Base-by-base conservation (phyloP, 2,113 vertebrate species). In the Ascaphus truei region DNA sequence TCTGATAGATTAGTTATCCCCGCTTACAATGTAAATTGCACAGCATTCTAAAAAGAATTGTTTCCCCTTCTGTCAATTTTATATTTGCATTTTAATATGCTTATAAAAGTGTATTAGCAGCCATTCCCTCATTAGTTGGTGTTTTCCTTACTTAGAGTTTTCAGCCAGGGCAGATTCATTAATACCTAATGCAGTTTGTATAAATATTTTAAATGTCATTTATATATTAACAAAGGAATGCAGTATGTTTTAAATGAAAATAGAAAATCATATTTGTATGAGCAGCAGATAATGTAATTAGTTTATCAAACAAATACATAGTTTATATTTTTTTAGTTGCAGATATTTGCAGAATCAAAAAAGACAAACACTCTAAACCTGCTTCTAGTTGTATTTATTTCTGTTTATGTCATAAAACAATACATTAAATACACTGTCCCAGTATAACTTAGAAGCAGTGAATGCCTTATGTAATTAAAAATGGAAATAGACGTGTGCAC, bases 181-280 rank as follows among this genome's bases (percentile, higher is more conserved):
- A 66, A 66, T 66, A 66, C 11, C 47, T 66, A 66, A 66, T 66
- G 63, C 51, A 15, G 15, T 43, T 55, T 23, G 50, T 41, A 37
- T 66, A 55, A 66, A 66, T 66, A 66, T 66, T 66, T 55, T 31
- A 55, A 43, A 66, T 66, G 51, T 55, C 63, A 52, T 64, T 55
- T 37, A 16, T 66, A 29, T n/a, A 36, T 52, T 41, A 48, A 53
- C 48, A 41, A 30, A 22, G 63, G 63, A 41, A 66, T 27, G n/a
- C 27, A 43, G 53, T 43, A 55, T 29, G 63, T 31, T 41, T 11
- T 15, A 55, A 55, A 56, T 55, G 61, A 66, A 55, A 55, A 51
- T n/a, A 27, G 36, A 29, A 50, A 65, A 36, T 9, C n/a, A 27
- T 30, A 31, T 20, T 52, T 39, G 34, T 53, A 39, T n/a, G 7